A percentile compares a stretch with the other conserved stretches of the same genome.
Evolutionary conservation across 2,113 vertebrate species (phyloP).

Genomic region (Coturnix japonica): DNA sequence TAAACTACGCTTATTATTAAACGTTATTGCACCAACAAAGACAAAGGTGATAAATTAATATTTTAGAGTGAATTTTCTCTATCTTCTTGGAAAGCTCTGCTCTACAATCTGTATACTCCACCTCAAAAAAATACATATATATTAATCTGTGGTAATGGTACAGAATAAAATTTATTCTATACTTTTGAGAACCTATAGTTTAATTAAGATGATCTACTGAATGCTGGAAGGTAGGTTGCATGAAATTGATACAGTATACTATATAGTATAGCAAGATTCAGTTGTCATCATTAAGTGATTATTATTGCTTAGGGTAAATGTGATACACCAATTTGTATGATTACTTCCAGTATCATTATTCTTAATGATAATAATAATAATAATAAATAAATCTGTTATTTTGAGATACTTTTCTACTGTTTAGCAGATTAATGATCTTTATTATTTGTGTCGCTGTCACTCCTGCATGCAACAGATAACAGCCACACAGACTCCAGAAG

Average conservation of each 20-base stretch:
- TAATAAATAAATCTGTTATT: conserved; percentile 4
- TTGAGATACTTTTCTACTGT: not conserved
- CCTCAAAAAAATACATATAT: not conserved
- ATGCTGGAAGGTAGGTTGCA: conserved; percentile 31
- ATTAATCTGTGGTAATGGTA: not conserved
- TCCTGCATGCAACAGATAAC: not conserved
- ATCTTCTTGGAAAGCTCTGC: not conserved
- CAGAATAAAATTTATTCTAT: conserved; percentile 36
- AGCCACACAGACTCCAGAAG: not conserved
- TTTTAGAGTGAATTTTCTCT: conserved; percentile 21
- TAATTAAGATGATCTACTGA: conserved; percentile 58
- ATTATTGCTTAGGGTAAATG: not conserved
- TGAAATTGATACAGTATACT: not conserved
- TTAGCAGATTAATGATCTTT: conserved; percentile 24
- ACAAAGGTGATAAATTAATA: conserved; percentile 41
- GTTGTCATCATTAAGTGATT: conserved; percentile 21
- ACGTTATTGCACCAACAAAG: conserved; percentile 36
- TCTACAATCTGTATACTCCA: not conserved
- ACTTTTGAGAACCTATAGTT: conserved; percentile 35
- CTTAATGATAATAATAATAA: not conserved
- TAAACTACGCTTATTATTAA: conserved; percentile 36
- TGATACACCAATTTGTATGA: conserved; percentile 5
- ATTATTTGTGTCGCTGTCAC: not conserved
- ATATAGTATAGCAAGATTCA: not conserved
- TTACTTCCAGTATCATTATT: not conserved